Percentiles rank a stretch among this genome's conserved stretches.
Evolutionary conservation across 2,797 vertebrate genomes (phyloP).

Genomic region (Poecilia wingei): DNA sequence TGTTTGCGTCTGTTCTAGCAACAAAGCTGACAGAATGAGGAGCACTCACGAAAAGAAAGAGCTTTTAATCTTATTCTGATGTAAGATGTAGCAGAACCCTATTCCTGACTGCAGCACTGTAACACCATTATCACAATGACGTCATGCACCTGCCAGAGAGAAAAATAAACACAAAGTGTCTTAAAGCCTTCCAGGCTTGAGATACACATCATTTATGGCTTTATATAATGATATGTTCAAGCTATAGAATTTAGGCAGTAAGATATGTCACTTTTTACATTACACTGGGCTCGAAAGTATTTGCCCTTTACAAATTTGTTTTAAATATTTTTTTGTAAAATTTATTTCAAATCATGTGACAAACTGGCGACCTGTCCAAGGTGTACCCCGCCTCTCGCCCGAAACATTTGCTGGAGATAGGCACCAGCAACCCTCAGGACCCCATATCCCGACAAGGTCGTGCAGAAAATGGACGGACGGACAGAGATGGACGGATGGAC

Average conservation of each 20-base stretch:
- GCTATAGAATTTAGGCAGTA: background rate
- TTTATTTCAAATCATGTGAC: background rate
- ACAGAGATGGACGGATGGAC: too few species aligned
- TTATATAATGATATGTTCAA: background rate
- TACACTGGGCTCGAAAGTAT: background rate
- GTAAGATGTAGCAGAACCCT: constrained; percentile 31
- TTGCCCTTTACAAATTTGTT: background rate
- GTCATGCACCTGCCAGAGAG: constrained; percentile 35
- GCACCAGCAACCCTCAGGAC: too few species aligned
- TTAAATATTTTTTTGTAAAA: background rate
- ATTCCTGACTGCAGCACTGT: constrained; percentile 34
- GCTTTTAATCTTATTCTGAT: constrained; percentile 50
- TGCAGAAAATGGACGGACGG: too few species aligned
- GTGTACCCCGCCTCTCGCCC: too few species aligned
- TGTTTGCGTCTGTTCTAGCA: constrained; percentile 37
- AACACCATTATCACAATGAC: constrained; percentile 29
- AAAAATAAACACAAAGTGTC: background rate
- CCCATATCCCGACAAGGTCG: too few species aligned
- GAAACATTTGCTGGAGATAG: too few species aligned
- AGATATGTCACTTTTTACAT: background rate
- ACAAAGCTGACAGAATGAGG: constrained; percentile 34
- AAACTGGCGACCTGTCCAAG: too few species aligned
- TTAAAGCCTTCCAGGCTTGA: background rate
- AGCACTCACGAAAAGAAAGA: constrained; percentile 56
- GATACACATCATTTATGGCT: background rate